Percentiles rank a stretch among this genome's conserved stretches.
Evolutionary conservation across 1,140 invertebrate species (phyloP).

Genomic region (Dolichoris vasculosae): DNA sequence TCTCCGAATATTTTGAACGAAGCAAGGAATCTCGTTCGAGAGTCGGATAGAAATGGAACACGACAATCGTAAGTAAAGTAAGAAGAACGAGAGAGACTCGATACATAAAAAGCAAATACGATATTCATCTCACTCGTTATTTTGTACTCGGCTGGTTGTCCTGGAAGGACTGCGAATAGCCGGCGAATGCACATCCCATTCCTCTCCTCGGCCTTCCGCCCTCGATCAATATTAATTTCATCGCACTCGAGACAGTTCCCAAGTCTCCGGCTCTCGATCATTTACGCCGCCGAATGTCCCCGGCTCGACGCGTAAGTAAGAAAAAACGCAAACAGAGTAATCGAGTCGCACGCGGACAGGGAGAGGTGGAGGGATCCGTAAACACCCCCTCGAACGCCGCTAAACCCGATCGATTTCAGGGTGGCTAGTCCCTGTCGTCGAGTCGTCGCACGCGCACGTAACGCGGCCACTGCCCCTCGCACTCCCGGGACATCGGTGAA

Average conservation of each 20-base stretch:
- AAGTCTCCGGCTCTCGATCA: constrained; percentile 20
- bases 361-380: no score
- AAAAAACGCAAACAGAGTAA: constrained; percentile 45
- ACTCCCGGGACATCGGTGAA: constrained; percentile 15
- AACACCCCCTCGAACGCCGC: neutral
- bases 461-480: constrained; percentile 1
- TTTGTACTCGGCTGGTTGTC: neutral
- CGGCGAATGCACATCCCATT: neutral
- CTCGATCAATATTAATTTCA: constrained; percentile 50
- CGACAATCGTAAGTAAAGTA: neutral
- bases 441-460: neutral
- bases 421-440: neutral
- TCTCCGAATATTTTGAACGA: neutral
- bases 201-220: neutral
- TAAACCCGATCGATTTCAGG: neutral
- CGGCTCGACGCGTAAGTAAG: neutral
- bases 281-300: neutral
- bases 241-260: neutral
- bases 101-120: neutral
- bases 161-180: neutral
- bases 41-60: neutral
- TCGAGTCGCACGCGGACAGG: neutral
- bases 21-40: neutral
- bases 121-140: constrained; percentile 5
- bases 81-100: neutral